These are phyloP conservation scores for Omphaloscelis lunosa DNA, from an alignment of 2,888 invertebrate species.

Conservation along the genomic window DNA sequence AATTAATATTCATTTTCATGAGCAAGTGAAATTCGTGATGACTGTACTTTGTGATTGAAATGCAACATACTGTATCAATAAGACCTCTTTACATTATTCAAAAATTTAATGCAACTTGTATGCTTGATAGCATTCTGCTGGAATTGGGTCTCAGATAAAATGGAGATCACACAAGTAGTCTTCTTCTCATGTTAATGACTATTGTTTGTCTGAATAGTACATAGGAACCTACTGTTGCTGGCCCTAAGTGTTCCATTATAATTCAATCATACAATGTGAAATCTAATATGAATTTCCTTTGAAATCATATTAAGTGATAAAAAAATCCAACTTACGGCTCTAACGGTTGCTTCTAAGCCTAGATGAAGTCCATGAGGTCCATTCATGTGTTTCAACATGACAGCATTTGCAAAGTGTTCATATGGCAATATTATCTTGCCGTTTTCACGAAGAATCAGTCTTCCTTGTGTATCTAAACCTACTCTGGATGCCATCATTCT, in stretches of 20 bases:
- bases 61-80: background rate
- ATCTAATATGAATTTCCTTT: background rate
- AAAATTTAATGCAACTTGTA: background rate
- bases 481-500: conserved; percentile 97
- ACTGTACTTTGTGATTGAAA: background rate
- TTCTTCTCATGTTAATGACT: background rate
- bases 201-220: background rate
- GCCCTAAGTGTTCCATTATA: background rate
- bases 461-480: conserved; percentile 95
- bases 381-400: conserved; percentile 97
- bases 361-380: conserved; percentile 96
- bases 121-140: background rate
- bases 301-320: background rate
- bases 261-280: background rate
- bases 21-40: background rate
- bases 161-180: background rate
- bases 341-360: conserved; percentile 95
- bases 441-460: conserved; percentile 95
- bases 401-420: conserved; percentile 97
- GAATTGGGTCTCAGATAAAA: background rate
- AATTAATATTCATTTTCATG: background rate
- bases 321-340: conserved; percentile 92
- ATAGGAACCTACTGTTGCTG: background rate
- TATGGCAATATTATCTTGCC: conserved; percentile 97
- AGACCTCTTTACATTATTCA: background rate